Base-by-base conservation (phyloP, 2,888 invertebrate genomes). In the Amblyjoppa fuscipennis region DNA sequence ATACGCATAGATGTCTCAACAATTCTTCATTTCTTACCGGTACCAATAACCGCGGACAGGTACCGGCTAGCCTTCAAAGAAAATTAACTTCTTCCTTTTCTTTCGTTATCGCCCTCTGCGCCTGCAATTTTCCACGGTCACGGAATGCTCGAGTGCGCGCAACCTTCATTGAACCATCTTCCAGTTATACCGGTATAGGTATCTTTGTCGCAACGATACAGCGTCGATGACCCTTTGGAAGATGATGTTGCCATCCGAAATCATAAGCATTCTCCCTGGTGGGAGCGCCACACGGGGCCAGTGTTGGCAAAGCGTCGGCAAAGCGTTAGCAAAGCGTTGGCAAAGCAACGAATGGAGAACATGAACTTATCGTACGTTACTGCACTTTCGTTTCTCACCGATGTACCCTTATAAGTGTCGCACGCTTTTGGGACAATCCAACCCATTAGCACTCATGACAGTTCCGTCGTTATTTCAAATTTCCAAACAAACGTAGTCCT, bases 31-130 rank as follows among this genome's bases (percentile, higher is more conserved):
- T 78, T 74, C 69, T 81, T 81, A 70, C 53, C 53, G 16, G 49
- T 75, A 85, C 78, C 84, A 66, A 81, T 81, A 79, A 75, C 71
- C 56, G 38, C 64, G 64, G 70, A 74, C 61, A 66, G 51, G 59
- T 73, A 73, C 81, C 45, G 78, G 81, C 74, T 61, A 70, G 68
- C 59, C 78, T 70, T 78, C 78, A 71, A 81, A 85, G 84, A 70
- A 69, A 78, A 66, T 78, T 16, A 28, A 45, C 31, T 13, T 61
- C 28, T 45, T 38, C 25, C 38, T 34, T 16, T 59, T 45, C 49
- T 38, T 69, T 45, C 34, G 3, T 6, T 34, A 56, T 31, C 64
- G 59, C 9, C 16, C 16, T 13, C 16, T n/a, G 6, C 0, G 64
- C 31, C 64, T 6, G 56, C n/a, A 9, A 59, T 56, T 68, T 45